These are phyloP conservation scores for Agrilus mali DNA, from an alignment of 2,888 invertebrate genomes.

Conservation along the genomic window DNA sequence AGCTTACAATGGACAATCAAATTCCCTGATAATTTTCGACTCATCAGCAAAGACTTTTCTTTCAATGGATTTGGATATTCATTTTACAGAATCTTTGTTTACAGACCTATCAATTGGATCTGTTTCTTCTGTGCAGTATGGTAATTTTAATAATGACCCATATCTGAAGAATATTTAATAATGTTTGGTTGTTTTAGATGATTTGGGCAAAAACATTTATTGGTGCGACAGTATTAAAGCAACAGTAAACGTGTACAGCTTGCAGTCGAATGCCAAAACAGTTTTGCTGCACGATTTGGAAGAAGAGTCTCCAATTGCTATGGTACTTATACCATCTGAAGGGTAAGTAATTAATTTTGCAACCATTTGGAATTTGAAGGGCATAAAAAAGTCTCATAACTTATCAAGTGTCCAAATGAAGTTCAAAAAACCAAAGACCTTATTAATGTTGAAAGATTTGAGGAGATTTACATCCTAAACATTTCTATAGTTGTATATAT, in stretches of 20 bases:
- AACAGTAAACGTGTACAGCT: conserved; percentile 50
- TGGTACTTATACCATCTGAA: conserved; percentile 54
- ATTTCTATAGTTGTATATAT: neutral
- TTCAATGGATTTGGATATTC: conserved; percentile 28
- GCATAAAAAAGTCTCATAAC: too few species aligned
- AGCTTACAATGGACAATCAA: conserved; percentile 48
- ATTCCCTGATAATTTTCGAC: conserved; percentile 41
- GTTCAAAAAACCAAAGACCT: too few species aligned
- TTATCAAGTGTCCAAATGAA: too few species aligned
- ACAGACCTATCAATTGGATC: conserved; percentile 8
- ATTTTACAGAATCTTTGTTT: neutral
- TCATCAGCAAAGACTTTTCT: conserved; percentile 34
- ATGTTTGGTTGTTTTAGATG: conserved; percentile 37
- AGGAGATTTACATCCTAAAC: neutral
- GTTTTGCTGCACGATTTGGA: conserved; percentile 45
- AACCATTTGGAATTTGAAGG: too few species aligned
- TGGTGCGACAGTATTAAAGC: conserved; percentile 51
- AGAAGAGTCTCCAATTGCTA: conserved; percentile 49
- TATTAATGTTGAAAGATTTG: too few species aligned
- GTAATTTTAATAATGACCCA: neutral
- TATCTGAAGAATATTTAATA: neutral
- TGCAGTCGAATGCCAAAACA: conserved; percentile 45
- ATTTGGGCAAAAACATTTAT: conserved; percentile 59
- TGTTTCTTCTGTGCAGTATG: neutral
- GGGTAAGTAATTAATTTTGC: conserved; percentile 38